Base-by-base conservation (phyloP, 2,888 invertebrate genomes). In the Slavum lentiscoides region DNA sequence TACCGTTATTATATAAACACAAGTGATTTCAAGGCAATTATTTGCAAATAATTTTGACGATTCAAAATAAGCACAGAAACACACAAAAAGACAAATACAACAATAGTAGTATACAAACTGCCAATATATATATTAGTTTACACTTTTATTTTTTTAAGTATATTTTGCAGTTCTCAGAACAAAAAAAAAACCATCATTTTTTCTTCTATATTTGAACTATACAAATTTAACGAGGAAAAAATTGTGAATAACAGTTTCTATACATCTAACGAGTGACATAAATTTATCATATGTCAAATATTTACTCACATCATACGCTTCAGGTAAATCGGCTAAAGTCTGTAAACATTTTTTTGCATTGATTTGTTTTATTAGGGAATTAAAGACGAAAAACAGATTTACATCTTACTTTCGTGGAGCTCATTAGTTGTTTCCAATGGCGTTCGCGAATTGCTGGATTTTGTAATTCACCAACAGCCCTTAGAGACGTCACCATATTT, bases 401-500 rank as follows among this genome's bases (percentile, higher is more conserved):
- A 53, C 59, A 30, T 69, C 82, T 84, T 90, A 94, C 95, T 93
- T 97, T 97, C 23, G 97, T 97, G 72, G 96, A 95, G 85, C 92
- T 92, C 95, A 98, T 97, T 74, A 98, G 89, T 87, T 97, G 97
- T 86, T 95, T 92, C 98, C 98, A 98, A 88, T 98, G 98, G 37
- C 98, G 90, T 87, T 97, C 96, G 82, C 97, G 90, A 83, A 98
- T 97, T 0, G 97, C 97, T 64, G 96, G 94, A 88, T 98, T 98
- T 88, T 98, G 97, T 5, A 98, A 89, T 86, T 98, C 97, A 62
- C 95, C 95, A 4, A 98, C 97, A 8, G 97, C 97, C 85, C 96
- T 91, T 82, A 98, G 88, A 0, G 97, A 97, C 5, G 97, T 97
- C 74, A 97, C 87, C 92, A 97, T 97, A 87, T 98, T 98, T 88